Evolutionary conservation across 1,140 invertebrate species (phyloP).

Genomic region (Drosophila serrata): DNA sequence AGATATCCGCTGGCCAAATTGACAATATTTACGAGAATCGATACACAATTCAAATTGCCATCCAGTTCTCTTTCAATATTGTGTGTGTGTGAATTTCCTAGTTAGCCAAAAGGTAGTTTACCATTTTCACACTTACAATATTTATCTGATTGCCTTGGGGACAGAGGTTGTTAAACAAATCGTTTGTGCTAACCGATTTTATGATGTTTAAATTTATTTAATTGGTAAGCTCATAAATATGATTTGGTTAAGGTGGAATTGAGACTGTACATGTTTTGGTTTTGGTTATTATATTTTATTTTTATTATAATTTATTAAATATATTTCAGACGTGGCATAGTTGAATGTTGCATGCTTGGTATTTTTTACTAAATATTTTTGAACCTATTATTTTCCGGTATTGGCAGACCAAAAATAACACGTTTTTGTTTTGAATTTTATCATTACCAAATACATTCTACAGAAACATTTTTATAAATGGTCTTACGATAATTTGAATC

Average conservation of each 20-base stretch:
- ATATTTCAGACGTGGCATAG: not conserved
- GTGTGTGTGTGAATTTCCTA: constrained; percentile 2
- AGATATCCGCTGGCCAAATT: constrained; percentile 35
- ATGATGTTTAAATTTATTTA: constrained; percentile 12
- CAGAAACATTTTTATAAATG: no score
- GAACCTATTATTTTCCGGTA: no score
- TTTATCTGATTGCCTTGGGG: constrained; percentile 12
- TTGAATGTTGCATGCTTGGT: no score
- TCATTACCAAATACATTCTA: no score
- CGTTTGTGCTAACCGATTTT: constrained; percentile 23
- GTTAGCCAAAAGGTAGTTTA: constrained; percentile 7
- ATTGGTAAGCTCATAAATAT: not conserved
- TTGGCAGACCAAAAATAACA: no score
- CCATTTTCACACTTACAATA: constrained; percentile 26
- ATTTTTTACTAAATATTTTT: no score
- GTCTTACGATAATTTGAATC: no score
- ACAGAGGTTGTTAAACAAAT: constrained; percentile 15
- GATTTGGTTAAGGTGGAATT: not conserved
- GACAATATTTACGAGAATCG: constrained; percentile 64
- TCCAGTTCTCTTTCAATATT: constrained; percentile 17
- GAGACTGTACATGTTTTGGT: not conserved
- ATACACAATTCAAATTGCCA: constrained; percentile 48
- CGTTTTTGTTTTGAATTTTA: no score
- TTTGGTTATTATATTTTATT: not conserved
- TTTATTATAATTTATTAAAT: not conserved